A percentile compares a stretch with the other conserved stretches of the same genome.
phyloP scores from a whole-genome alignment of 2,888 invertebrate species.

The Cryptocephalus primarius region DNA sequence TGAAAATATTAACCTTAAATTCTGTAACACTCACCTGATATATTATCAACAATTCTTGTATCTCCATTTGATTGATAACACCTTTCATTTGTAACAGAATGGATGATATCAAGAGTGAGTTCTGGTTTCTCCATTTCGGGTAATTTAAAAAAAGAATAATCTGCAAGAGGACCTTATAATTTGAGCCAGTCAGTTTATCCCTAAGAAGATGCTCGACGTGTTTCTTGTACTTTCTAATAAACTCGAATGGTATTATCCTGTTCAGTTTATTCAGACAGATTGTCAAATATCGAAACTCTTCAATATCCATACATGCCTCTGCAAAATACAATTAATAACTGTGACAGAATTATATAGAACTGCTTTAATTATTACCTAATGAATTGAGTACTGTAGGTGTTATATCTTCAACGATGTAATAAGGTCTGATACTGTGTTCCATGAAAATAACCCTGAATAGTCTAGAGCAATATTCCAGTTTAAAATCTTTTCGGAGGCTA shows the following conservation, averaged over 20 bases:
- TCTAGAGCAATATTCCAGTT: slow-evolving; percentile 30
- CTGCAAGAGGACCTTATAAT: slow-evolving; percentile 26
- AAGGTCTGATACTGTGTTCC: slow-evolving; percentile 33
- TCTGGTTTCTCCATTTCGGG: slow-evolving; percentile 38
- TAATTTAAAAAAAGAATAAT: slow-evolving; percentile 37
- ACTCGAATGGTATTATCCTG: slow-evolving; percentile 31
- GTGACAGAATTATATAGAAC: not conserved
- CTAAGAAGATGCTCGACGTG: slow-evolving; percentile 31
- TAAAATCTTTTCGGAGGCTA: slow-evolving; percentile 22
- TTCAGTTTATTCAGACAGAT: slow-evolving; percentile 38
- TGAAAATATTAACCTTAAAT: not conserved
- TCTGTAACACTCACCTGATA: slow-evolving; percentile 28
- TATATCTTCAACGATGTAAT: slow-evolving; percentile 32
- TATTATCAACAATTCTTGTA: slow-evolving; percentile 32
- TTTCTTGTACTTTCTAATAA: slow-evolving; percentile 31
- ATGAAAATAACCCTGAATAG: slow-evolving; percentile 35
- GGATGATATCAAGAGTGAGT: slow-evolving; percentile 30
- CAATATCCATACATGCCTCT: slow-evolving; percentile 27
- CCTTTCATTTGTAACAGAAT: slow-evolving; percentile 33
- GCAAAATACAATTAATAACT: slow-evolving; percentile 15
- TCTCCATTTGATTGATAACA: slow-evolving; percentile 30
- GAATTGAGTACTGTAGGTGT: slow-evolving; percentile 32
- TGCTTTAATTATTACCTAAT: slow-evolving; percentile 25
- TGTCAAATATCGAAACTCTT: slow-evolving; percentile 38
- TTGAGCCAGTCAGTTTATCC: slow-evolving; percentile 19